Percentiles rank a stretch among this genome's conserved stretches.
Conservation (phyloP, 92 coral and sea anemone genomes). For the Palythoa grandis region DNA sequence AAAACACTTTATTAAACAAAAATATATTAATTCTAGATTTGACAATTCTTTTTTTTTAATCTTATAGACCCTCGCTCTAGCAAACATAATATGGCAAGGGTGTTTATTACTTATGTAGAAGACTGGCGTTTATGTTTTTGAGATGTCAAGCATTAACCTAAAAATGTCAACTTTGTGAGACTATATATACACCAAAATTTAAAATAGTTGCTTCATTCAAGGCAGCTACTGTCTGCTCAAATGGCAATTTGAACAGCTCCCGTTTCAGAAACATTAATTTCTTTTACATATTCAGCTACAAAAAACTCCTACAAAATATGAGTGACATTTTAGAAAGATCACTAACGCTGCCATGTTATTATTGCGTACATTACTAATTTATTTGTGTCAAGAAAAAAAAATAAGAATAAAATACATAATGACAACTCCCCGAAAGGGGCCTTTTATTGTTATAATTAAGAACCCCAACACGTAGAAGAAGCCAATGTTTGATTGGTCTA, state of each 20-base stretch:
- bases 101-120: too few relatives aligned
- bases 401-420: too few relatives aligned
- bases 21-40: too few relatives aligned
- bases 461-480: neutral
- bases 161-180: neutral
- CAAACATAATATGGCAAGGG: too few relatives aligned
- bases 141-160: neutral
- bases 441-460: too few relatives aligned
- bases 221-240: neutral
- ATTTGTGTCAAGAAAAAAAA: neutral
- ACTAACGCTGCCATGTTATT: neutral
- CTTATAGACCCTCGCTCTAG: too few relatives aligned
- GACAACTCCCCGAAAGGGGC: too few relatives aligned
- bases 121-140: too few relatives aligned
- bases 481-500: constrained; percentile 1
- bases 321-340: neutral
- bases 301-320: neutral
- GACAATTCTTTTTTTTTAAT: too few relatives aligned
- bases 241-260: neutral
- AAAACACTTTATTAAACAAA: too few relatives aligned
- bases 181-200: neutral
- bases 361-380: neutral
- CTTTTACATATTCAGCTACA: neutral
- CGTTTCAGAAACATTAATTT: constrained; percentile 12
- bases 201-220: neutral